These are phyloP conservation scores for Hemibagrus guttatus DNA, from an alignment of 2,797 vertebrate genomes.

Conservation along the genomic window DNA sequence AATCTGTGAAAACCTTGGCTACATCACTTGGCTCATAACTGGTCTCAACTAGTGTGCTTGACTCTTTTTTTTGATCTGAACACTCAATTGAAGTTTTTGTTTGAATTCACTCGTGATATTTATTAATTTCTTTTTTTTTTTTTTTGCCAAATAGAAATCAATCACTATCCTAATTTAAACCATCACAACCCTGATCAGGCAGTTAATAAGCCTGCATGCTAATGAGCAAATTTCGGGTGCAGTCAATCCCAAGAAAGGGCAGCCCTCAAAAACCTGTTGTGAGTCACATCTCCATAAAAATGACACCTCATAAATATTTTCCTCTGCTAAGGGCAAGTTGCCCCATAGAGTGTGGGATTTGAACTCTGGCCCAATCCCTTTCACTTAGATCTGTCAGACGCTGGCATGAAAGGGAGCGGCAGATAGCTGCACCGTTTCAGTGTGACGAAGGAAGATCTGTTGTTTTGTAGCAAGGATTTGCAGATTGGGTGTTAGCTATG, in stretches of 20 bases:
- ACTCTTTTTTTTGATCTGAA: not conserved
- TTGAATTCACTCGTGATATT: not conserved
- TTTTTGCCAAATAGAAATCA: not conserved
- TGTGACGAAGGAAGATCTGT: not conserved
- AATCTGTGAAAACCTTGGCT: constrained; percentile 1
- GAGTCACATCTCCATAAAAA: constrained; percentile 77
- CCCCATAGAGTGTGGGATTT: constrained; percentile 41
- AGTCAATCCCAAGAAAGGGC: constrained; percentile 72
- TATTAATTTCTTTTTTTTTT: not conserved
- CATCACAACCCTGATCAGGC: not conserved
- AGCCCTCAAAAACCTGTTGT: constrained; percentile 79
- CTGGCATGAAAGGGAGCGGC: not conserved
- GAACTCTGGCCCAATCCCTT: constrained; percentile 72
- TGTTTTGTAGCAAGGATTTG: not conserved
- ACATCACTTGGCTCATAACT: not conserved
- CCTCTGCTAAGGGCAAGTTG: constrained; percentile 2
- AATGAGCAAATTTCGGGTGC: constrained; percentile 52
- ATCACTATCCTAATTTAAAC: not conserved
- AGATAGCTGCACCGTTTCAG: not conserved
- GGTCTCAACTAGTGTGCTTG: not conserved
- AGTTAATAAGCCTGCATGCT: not conserved
- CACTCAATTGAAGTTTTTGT: not conserved
- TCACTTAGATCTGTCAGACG: constrained; percentile 57
- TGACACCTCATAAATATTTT: constrained; percentile 79
- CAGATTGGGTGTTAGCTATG: not conserved